Conservation (phyloP, 2,113 vertebrate species). For the Sebastes fasciatus region DNA sequence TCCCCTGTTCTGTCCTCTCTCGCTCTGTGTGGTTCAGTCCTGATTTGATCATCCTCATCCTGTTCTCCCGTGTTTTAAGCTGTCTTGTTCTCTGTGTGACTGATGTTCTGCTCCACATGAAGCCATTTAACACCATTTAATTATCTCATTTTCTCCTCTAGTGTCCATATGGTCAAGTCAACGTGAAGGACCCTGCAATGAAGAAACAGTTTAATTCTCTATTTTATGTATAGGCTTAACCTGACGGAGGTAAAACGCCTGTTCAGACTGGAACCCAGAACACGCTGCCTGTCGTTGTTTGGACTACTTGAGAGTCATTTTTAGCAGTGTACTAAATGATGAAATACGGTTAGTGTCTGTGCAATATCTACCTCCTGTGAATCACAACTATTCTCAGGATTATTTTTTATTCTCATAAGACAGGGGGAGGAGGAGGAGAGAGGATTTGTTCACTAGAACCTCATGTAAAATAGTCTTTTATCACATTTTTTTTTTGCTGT, state of each 20-base stretch:
- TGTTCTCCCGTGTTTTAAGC: neutral
- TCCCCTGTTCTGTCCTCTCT: neutral
- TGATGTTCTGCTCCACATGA: constrained; percentile 32
- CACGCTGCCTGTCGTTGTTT: constrained; percentile 74
- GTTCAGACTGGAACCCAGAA: constrained; percentile 38
- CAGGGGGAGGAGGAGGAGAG: constrained; percentile 4
- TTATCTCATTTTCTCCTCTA: constrained; percentile 80
- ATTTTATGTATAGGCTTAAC: constrained; percentile 82
- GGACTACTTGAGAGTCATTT: constrained; percentile 73
- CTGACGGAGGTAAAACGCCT: constrained; percentile 43
- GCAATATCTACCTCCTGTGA: constrained; percentile 79
- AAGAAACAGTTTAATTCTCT: constrained; percentile 86
- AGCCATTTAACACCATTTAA: constrained; percentile 46
- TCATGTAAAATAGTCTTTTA: constrained; percentile 53
- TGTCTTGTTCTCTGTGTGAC: constrained; percentile 40
- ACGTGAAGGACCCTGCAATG: constrained; percentile 88
- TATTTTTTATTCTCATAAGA: constrained; percentile 67
- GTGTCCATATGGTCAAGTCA: constrained; percentile 90
- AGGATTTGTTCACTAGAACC: constrained; percentile 57
- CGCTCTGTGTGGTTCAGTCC: neutral
- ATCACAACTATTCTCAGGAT: constrained; percentile 75
- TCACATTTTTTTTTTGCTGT: constrained; percentile 44
- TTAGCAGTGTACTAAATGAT: constrained; percentile 82
- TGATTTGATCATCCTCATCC: neutral
- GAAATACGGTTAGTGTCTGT: constrained; percentile 81